Evolutionary conservation across 2,113 vertebrate genomes (phyloP), one percentile per base, ranked within the genome.

Genomic region (Gopherus flavomarginatus): DNA sequence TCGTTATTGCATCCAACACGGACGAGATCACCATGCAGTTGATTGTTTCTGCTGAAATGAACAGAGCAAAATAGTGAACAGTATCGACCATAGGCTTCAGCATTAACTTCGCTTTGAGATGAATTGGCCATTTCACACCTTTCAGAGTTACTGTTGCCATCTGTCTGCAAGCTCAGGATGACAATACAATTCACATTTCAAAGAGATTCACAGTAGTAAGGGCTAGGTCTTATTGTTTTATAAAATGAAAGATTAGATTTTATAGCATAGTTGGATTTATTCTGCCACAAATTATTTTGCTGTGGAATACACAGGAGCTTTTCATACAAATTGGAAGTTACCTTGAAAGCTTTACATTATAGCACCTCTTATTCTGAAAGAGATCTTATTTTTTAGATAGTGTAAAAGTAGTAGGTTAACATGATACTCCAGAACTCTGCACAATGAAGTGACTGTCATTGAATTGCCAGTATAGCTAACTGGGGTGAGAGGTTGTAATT

Each of bases 401-500:
- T 89, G 35, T 85, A n/a, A 77, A 92, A 95, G 57, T 83, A 93
- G 75, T 38, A 92, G 13, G 29, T 83, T 93, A 85, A 6, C 65
- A 47, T 92, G 52, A 86, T 92, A 59, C 38, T 78, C 47, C 54
- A 29, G 87, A 78, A 35, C 72, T 54, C 53, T 22, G 35, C 49
- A 31, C 49, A 87, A 78, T 69, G 57, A 83, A 94, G 88, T 80
- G 65, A 50, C 56, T 94, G 42, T 93, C 88, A 88, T 69, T 44
- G 82, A 88, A 38, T 91, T 78, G 11, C 54, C 90, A 83, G 86
- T 53, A 13, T 65, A 84, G 56, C 49, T 90, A 83, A 81, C 69
- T 95, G 86, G n/a, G 38, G 47, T 85, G 79, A 96, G 92, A 93
- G 52, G 83, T 77, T 95, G 82, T 90, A 95, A 93, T 95, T 97